Evolutionary conservation across 2,113 vertebrate genomes (phyloP).

Genomic region (Thalassoma bifasciatum): DNA sequence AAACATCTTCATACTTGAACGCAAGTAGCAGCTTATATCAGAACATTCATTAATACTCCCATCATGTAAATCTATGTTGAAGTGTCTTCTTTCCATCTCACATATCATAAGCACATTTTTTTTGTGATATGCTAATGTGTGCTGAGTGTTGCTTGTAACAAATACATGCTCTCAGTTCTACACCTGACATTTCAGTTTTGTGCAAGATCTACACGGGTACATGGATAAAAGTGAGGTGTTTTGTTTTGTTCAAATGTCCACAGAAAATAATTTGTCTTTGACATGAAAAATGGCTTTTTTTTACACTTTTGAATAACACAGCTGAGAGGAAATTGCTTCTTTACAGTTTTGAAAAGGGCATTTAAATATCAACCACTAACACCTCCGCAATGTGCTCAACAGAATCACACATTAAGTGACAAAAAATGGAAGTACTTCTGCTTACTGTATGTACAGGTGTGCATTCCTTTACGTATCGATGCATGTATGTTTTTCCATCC

Average conservation of each 20-base stretch:
- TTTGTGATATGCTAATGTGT: background rate
- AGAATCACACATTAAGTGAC: background rate
- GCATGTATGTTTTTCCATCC: too few relatives aligned
- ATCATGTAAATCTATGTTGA: background rate
- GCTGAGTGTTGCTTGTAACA: background rate
- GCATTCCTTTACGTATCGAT: too few relatives aligned
- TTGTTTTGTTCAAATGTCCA: background rate
- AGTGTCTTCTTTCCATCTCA: slow-evolving; percentile 1
- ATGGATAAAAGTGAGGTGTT: background rate
- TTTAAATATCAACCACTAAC: slow-evolving; percentile 9
- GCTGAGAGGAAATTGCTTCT: slow-evolving; percentile 3
- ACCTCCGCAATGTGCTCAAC: background rate
- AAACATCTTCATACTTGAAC: slow-evolving; percentile 12
- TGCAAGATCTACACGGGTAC: background rate
- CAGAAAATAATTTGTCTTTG: background rate
- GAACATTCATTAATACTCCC: background rate
- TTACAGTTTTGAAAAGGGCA: background rate
- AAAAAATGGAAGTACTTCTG: too few relatives aligned
- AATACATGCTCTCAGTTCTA: background rate
- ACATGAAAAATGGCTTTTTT: background rate
- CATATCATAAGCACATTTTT: background rate
- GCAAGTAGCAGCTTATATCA: slow-evolving; percentile 5
- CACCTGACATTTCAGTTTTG: background rate
- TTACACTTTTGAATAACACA: background rate
- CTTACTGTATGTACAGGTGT: too few relatives aligned